These are phyloP conservation scores for Dicyrtoma fusca DNA, from an alignment of 2,888 invertebrate genomes.

Conservation along the genomic window DNA sequence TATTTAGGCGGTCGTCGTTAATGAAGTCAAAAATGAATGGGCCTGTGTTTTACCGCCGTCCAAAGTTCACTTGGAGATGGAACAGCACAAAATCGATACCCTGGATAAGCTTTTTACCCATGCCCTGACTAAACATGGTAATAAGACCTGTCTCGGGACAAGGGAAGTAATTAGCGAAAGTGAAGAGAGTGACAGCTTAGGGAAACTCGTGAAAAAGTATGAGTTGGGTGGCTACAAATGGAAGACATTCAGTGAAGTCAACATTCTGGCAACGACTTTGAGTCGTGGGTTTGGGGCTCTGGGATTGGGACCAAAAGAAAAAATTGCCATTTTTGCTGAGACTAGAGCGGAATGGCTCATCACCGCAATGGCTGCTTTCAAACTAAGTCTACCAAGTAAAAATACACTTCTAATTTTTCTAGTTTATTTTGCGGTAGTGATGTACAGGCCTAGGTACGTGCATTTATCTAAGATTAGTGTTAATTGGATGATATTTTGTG, in stretches of 20 bases:
- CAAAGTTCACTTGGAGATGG: slow-evolving; percentile 46
- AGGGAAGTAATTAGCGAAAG: slow-evolving; percentile 87
- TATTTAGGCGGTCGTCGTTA: slow-evolving; percentile 45
- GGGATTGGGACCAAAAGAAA: slow-evolving; percentile 73
- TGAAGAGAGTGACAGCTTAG: slow-evolving; percentile 82
- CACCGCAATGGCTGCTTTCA: slow-evolving; percentile 93
- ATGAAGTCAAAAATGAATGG: slow-evolving; percentile 47
- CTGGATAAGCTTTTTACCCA: slow-evolving; percentile 82
- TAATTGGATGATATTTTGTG: no score
- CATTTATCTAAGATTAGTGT: no score
- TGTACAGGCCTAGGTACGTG: no score
- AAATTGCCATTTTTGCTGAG: slow-evolving; percentile 94
- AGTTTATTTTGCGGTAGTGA: background rate
- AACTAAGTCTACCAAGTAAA: slow-evolving; percentile 82
- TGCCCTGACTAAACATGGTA: slow-evolving; percentile 73
- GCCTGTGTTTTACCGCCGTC: slow-evolving; percentile 41
- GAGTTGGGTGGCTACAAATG: slow-evolving; percentile 92
- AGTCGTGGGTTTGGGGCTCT: slow-evolving; percentile 81
- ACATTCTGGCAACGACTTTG: slow-evolving; percentile 74
- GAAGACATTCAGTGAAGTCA: slow-evolving; percentile 80
- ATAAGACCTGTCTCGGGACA: slow-evolving; percentile 82
- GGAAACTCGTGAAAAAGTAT: slow-evolving; percentile 65
- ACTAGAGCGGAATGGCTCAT: slow-evolving; percentile 98
- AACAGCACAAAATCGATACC: slow-evolving; percentile 73
- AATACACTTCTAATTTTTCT: slow-evolving; percentile 11